phyloP scores from a whole-genome alignment of 1,140 invertebrate species.

The Calosoma granatense region DNA sequence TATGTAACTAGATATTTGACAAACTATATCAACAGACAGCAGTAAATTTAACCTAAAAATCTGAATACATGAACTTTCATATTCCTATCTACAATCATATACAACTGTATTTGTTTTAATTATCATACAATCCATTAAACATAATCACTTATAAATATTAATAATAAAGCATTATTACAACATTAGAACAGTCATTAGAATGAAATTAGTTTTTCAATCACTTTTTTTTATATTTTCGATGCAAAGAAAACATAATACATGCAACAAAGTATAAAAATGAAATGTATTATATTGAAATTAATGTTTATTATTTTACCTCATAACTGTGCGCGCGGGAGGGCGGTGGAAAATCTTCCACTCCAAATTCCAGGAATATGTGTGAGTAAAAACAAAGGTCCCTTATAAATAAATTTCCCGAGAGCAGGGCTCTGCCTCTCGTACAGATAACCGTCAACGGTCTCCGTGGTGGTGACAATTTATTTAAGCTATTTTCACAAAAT shows the following conservation, averaged over 20 bases:
- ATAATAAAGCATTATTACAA: not conserved
- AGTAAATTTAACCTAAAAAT: too few species aligned
- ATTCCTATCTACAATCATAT: too few species aligned
- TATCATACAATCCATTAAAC: not conserved
- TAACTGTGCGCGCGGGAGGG: not conserved
- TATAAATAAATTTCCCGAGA: not conserved
- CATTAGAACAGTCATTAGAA: not conserved
- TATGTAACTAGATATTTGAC: too few species aligned
- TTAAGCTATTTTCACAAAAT: not conserved
- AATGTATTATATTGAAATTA: too few species aligned
- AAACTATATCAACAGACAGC: too few species aligned
- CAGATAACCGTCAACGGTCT: not conserved
- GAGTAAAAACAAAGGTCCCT: not conserved
- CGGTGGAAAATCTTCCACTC: not conserved
- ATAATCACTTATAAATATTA: too few species aligned
- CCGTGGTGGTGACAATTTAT: not conserved
- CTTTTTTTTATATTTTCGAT: too few species aligned
- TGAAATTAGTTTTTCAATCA: not conserved
- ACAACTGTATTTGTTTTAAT: not conserved
- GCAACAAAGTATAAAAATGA: too few species aligned
- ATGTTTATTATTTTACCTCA: conserved; percentile 1
- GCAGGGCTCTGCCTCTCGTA: not conserved
- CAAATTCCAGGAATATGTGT: not conserved
- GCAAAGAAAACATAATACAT: too few species aligned
- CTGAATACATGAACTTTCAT: too few species aligned